Evolutionary conservation across 2,797 vertebrate species (phyloP).

Genomic region (Syngnathus rostellatus): DNA sequence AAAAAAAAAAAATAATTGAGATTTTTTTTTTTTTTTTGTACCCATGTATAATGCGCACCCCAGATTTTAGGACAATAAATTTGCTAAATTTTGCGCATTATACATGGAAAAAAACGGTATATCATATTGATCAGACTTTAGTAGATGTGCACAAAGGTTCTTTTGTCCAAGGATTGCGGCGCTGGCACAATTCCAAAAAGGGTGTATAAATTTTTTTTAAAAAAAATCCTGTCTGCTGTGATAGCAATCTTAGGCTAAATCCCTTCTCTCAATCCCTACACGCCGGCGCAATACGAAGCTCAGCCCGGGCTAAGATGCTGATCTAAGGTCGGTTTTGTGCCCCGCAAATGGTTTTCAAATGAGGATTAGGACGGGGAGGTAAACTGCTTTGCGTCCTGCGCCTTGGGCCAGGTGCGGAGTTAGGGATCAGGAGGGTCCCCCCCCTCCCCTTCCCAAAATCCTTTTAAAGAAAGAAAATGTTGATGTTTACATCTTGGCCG

Average conservation of each 20-base stretch:
- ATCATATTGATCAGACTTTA: slow-evolving; percentile 48
- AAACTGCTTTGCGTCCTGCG: slow-evolving; percentile 54
- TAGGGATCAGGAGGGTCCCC: slow-evolving; percentile 57
- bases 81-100: too few species aligned
- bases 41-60: too few species aligned
- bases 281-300: slow-evolving; percentile 52
- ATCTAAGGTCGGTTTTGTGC: slow-evolving; percentile 53
- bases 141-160: slow-evolving; percentile 60
- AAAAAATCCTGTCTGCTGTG: slow-evolving; percentile 55
- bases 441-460: slow-evolving; percentile 55
- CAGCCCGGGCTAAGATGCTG: slow-evolving; percentile 46
- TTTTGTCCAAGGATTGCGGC: slow-evolving; percentile 42
- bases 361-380: slow-evolving; percentile 44
- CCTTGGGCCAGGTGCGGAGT: slow-evolving; percentile 58
- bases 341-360: slow-evolving; percentile 48
- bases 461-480: slow-evolving; percentile 73
- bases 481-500: slow-evolving; percentile 74
- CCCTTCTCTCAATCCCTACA: slow-evolving; percentile 51
- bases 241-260: slow-evolving; percentile 69
- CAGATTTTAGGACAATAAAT: too few species aligned
- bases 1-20: too few species aligned
- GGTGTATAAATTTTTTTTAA: slow-evolving; percentile 34
- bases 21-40: too few species aligned
- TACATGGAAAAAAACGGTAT: slow-evolving; percentile 3
- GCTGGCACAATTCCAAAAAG: slow-evolving; percentile 58